These are phyloP conservation scores for Sphaerodactylus townsendi DNA, from an alignment of 2,113 vertebrate genomes.

Conservation along the genomic window DNA sequence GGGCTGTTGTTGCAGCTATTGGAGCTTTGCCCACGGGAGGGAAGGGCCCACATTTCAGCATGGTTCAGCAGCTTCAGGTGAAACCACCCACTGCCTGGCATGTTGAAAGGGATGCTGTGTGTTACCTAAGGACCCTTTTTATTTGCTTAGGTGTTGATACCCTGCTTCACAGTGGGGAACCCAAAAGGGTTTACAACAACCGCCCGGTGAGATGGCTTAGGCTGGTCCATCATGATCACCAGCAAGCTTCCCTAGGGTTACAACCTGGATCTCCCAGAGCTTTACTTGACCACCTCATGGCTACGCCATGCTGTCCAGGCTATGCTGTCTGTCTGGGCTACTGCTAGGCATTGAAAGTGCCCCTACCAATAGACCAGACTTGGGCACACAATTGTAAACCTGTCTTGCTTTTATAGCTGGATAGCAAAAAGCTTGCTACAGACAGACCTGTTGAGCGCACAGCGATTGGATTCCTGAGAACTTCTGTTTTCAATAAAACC, in stretches of 20 bases:
- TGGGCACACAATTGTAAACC: neutral
- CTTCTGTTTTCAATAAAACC: neutral
- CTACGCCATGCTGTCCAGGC: no score
- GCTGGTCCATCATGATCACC: no score
- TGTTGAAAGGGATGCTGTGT: neutral
- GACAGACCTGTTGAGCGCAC: no score
- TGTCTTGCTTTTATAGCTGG: neutral
- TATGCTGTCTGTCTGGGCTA: no score
- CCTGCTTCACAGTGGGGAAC: no score
- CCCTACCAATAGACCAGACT: neutral
- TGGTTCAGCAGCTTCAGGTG: neutral
- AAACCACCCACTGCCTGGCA: neutral
- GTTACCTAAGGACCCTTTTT: no score
- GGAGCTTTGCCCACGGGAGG: neutral
- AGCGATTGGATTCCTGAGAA: neutral
- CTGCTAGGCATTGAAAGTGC: neutral
- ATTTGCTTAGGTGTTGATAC: no score
- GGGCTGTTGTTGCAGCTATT: neutral
- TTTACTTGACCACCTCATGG: no score
- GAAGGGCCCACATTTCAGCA: neutral
- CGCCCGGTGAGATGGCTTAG: no score
- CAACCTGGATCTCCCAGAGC: no score
- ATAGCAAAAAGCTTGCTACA: neutral
- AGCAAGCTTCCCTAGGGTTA: no score
- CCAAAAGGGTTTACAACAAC: no score